Evolutionary conservation across 1,140 invertebrate genomes (phyloP).

Genomic region (Calliphora vicina): DNA sequence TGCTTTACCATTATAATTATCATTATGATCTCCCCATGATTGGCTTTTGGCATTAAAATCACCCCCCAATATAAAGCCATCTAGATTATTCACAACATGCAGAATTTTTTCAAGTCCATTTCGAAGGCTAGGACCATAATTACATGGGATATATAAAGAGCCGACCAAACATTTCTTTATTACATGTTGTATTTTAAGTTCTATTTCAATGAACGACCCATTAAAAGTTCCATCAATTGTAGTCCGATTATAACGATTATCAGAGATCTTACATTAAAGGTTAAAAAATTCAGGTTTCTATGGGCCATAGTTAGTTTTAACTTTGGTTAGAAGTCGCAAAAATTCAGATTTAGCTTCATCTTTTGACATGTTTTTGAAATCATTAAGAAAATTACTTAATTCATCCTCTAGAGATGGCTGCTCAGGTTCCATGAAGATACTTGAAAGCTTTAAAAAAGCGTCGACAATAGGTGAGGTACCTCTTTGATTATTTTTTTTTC

Average conservation of each 20-base stretch:
- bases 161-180: not conserved
- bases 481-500: not conserved
- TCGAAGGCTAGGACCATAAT: not conserved
- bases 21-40: not conserved
- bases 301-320: not conserved
- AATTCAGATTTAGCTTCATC: not conserved
- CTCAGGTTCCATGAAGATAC: not conserved
- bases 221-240: not conserved
- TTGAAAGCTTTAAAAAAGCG: not conserved
- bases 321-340: not conserved
- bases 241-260: not conserved
- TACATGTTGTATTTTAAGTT: not conserved
- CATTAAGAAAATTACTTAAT: not conserved
- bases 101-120: not conserved
- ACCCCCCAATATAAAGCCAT: not conserved
- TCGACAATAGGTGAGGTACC: not conserved
- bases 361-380: not conserved
- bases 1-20: not conserved
- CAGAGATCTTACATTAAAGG: not conserved
- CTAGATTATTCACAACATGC: not conserved
- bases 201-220: not conserved
- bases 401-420: not conserved
- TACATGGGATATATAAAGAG: not conserved
- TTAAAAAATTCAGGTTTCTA: not conserved
- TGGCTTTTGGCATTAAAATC: not conserved